These are phyloP conservation scores for Pseudomyrmex cubaensis DNA, from an alignment of 1,140 invertebrate genomes.

Conservation along the genomic window DNA sequence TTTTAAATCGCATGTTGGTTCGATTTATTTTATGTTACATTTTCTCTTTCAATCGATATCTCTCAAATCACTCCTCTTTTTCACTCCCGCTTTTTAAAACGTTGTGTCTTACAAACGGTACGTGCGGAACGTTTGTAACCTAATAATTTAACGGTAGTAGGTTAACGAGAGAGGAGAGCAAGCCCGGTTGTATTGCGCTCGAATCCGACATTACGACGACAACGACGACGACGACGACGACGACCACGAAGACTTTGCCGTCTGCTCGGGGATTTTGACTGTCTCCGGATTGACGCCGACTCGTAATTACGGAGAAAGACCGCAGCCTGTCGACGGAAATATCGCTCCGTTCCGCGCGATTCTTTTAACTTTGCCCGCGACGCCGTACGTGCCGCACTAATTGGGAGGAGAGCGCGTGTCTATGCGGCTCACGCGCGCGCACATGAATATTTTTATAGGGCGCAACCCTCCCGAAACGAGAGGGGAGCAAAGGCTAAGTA, in stretches of 20 bases:
- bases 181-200: not conserved
- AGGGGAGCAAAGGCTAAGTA: conserved; percentile 64
- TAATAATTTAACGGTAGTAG: conserved; percentile 72
- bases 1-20: not conserved
- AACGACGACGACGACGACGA: not conserved
- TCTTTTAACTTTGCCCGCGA: conserved; percentile 79
- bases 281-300: conserved; percentile 80
- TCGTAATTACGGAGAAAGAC: conserved; percentile 79
- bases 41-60: conserved; percentile 19
- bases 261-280: conserved; percentile 64
- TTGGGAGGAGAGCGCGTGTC: conserved; percentile 82
- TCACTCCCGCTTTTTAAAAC: not conserved
- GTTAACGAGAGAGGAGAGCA: conserved; percentile 63
- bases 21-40: no score
- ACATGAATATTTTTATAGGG: conserved; percentile 77
- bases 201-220: conserved; percentile 65
- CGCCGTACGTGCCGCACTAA: conserved; percentile 81
- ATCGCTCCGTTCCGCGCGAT: conserved; percentile 79
- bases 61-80: conserved; percentile 13
- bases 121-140: conserved; percentile 42
- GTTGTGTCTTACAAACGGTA: conserved; percentile 34
- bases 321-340: conserved; percentile 83
- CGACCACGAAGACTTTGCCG: conserved; percentile 34
- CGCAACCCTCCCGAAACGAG: conserved; percentile 35
- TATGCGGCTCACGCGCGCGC: conserved; percentile 55